Evolutionary conservation across 2,888 invertebrate genomes (phyloP).

Genomic region (Melanostoma mellinum): DNA sequence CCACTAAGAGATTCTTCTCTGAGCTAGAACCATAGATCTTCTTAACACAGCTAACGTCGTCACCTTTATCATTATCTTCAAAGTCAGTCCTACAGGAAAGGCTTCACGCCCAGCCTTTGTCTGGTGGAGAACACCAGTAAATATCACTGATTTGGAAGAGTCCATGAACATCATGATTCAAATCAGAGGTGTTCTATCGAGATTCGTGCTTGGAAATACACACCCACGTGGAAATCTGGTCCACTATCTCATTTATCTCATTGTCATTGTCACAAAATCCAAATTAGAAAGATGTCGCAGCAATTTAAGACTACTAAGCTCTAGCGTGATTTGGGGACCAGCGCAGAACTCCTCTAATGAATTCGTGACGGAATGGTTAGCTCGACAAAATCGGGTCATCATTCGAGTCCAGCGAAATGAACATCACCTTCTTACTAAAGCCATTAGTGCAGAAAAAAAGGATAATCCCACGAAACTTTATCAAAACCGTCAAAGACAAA

Average conservation of each 20-base stretch:
- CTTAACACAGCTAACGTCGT: conserved; percentile 87
- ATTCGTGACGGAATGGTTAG: too few species aligned
- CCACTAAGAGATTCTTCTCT: neutral
- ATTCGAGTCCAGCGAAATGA: too few species aligned
- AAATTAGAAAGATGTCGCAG: too few species aligned
- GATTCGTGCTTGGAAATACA: conserved; percentile 88
- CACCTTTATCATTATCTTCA: conserved; percentile 87
- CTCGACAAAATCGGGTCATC: too few species aligned
- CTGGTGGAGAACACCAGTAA: conserved; percentile 86
- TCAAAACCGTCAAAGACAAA: too few species aligned
- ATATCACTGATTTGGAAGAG: conserved; percentile 89
- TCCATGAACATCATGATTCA: conserved; percentile 87
- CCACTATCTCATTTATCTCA: conserved; percentile 82
- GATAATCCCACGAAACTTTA: too few species aligned
- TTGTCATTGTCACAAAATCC: too few species aligned
- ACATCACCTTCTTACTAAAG: too few species aligned
- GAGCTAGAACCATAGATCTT: conserved; percentile 83
- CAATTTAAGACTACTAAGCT: too few species aligned
- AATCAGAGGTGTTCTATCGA: conserved; percentile 85
- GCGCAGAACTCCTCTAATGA: too few species aligned
- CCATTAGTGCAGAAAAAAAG: too few species aligned
- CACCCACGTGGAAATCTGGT: conserved; percentile 85
- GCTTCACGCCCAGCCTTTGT: conserved; percentile 85
- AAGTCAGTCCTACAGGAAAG: conserved; percentile 85
- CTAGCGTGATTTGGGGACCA: too few species aligned